Conservation (phyloP, 2,888 invertebrate species). For the Drosophila falleni region DNA sequence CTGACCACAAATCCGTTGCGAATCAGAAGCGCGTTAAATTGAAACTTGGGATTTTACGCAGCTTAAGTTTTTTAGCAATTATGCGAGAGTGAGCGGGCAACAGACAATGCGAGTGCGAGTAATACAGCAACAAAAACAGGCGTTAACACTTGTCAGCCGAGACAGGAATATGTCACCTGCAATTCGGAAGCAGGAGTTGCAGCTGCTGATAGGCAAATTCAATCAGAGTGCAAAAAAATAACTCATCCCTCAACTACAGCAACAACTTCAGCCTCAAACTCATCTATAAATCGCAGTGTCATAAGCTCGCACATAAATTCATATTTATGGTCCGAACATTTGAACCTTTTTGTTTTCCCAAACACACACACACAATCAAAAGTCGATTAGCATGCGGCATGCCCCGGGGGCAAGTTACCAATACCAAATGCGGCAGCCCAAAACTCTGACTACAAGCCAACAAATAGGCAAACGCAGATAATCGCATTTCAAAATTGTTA, state of each 20-base stretch:
- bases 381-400: slow-evolving; percentile 80
- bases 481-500: slow-evolving; percentile 75
- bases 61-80: slow-evolving; percentile 85
- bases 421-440: slow-evolving; percentile 31
- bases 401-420: slow-evolving; percentile 45
- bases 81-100: slow-evolving; percentile 36
- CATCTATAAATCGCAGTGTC: slow-evolving; percentile 71
- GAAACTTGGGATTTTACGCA: slow-evolving; percentile 85
- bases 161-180: slow-evolving; percentile 76
- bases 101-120: not conserved
- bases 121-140: slow-evolving; percentile 54
- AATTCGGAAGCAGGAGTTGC: slow-evolving; percentile 1
- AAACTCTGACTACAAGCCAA: slow-evolving; percentile 53
- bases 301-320: slow-evolving; percentile 81
- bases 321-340: slow-evolving; percentile 83
- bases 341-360: slow-evolving; percentile 82
- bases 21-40: slow-evolving; percentile 85
- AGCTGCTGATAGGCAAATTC: slow-evolving; percentile 57
- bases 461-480: slow-evolving; percentile 83
- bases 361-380: slow-evolving; percentile 64
- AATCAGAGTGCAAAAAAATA: slow-evolving; percentile 50
- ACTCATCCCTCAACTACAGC: slow-evolving; percentile 15
- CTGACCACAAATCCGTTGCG: slow-evolving; percentile 54
- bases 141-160: slow-evolving; percentile 72
- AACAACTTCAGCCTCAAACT: slow-evolving; percentile 16